Evolutionary conservation across 2,113 vertebrate genomes (phyloP), one percentile per base, ranked within the genome.

Genomic region (Phalacrocorax brasilianus): DNA sequence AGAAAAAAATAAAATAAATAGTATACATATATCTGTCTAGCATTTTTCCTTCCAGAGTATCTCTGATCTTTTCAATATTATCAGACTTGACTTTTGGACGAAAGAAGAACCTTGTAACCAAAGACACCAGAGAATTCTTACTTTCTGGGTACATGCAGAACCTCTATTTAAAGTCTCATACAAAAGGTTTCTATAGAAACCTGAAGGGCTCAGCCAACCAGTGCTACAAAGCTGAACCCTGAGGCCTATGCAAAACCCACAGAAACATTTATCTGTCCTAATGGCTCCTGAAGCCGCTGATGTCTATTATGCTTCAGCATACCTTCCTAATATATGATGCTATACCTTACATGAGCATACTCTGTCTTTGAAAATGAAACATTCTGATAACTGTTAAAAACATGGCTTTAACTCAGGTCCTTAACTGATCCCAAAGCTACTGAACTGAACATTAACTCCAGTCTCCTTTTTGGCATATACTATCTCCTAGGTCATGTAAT

Each of bases 151-250:
- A 70, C 70, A 85, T 11, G 40, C 38, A 78, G 65, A 92, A 62
- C 73, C 92, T 97, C 91, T 89, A 84, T 95, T 88, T 93, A 94
- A 96, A 93, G 76, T 59, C 67, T 94, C 73, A 89, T 12, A 84
- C 70, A 75, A 95, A 95, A 93, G 83, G 91, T 96, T 96, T 95
- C 95, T 93, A 89, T 95, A 96, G 88, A 96, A 97, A 93, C 92
- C 73, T 75, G 79, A 91, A 93, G 52, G 70, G 87, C 65, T 93
- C 59, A 56, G 65, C 40, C 75, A 91, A 42, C 17, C 78, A 55
- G 27, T 67, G 84, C 47, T 91, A 42, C 78, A 93, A 95, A n/a
- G 21, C 73, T 89, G 70, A 91, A 96, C 96, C 32, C 66, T 26
- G 53, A 94, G 76, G 73, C 87, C 93, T 50, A 4, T 50, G 35